Evolutionary conservation across 2,113 vertebrate genomes (phyloP).

Genomic region (Xyrauchen texanus): DNA sequence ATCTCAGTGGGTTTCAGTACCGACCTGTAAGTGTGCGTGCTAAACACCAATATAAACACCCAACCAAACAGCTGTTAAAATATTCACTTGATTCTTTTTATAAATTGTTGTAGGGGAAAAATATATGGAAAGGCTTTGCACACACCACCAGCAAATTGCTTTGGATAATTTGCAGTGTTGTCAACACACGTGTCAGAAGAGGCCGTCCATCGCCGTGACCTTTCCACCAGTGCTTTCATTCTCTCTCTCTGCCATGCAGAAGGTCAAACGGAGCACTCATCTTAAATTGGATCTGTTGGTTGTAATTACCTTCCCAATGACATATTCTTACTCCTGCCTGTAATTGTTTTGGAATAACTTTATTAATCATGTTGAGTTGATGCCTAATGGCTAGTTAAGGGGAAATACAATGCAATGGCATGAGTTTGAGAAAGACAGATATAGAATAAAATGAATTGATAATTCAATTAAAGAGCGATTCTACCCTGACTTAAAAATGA

Average conservation of each 20-base stretch:
- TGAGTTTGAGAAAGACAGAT: too few relatives aligned
- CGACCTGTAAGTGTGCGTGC: constrained; percentile 18
- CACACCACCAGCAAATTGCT: background rate
- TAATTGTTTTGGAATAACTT: constrained; percentile 61
- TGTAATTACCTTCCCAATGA: constrained; percentile 36
- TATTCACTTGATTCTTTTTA: constrained; percentile 38
- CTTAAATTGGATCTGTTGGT: constrained; percentile 54
- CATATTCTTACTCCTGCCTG: constrained; percentile 58
- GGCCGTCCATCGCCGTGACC: constrained; percentile 67
- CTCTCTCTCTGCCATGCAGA: constrained; percentile 24
- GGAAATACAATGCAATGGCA: constrained; percentile 35
- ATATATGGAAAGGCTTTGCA: constrained; percentile 19
- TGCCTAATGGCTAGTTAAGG: constrained; percentile 55
- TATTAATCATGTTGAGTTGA: constrained; percentile 67
- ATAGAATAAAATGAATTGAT: too few relatives aligned
- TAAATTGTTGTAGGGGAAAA: constrained; percentile 42
- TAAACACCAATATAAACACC: constrained; percentile 41
- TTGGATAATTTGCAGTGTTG: constrained; percentile 24
- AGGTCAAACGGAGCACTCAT: constrained; percentile 43
- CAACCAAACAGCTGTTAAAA: constrained; percentile 57
- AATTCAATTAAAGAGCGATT: too few relatives aligned
- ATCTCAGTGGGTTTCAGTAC: constrained; percentile 14
- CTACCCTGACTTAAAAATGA: too few relatives aligned
- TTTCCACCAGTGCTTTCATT: constrained; percentile 63
- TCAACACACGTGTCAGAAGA: constrained; percentile 40